Evolutionary conservation across 2,888 invertebrate genomes (phyloP), one percentile per base, ranked within the genome.

Genomic region (Nymphalis polychloros): DNA sequence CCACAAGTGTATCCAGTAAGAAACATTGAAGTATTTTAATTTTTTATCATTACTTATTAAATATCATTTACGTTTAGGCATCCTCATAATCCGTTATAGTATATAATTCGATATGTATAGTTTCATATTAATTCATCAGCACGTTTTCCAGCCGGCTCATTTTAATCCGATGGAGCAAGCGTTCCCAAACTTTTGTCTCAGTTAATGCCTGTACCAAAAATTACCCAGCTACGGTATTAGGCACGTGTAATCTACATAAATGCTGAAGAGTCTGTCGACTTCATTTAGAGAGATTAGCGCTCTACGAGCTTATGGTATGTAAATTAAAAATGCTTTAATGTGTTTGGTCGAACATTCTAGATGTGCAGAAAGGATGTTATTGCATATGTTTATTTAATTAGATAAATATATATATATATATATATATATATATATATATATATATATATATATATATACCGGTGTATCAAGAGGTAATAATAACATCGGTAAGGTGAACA

Each of bases 211-310:
- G 62, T 66, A 70, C 75, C 73, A 70, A 72, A 72, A 72, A 72
- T 72, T 68, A 71, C 63, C 59, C 65, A 67, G 72, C 48, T 59
- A 50, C 61, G 67, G 76, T 77, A 79, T 80, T 83, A 81, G 78
- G 78, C 78, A 74, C 72, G 73, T 70, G 72, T 79, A 81, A 85
- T 85, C 81, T 85, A 77, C 84, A 84, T 84, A 81, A 83, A 79
- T 76, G 78, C 53, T 69, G 63, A 64, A 66, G 71, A 75, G 76
- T 77, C 78, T 79, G 75, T 67, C 75, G 78, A 74, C 76, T 76
- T 63, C 63, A 65, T 67, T n/a, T n/a, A 68, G 59, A 27, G 61
- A 59, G 41, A 31, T 50, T 27, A 49, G 55, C 48, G 46, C 31
- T 48, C 57, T 68, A 35, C 35, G 68, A 59, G 62, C 17, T 31